phyloP scores from a whole-genome alignment of 2,888 invertebrate species.

The Polyommatus iphigenia region DNA sequence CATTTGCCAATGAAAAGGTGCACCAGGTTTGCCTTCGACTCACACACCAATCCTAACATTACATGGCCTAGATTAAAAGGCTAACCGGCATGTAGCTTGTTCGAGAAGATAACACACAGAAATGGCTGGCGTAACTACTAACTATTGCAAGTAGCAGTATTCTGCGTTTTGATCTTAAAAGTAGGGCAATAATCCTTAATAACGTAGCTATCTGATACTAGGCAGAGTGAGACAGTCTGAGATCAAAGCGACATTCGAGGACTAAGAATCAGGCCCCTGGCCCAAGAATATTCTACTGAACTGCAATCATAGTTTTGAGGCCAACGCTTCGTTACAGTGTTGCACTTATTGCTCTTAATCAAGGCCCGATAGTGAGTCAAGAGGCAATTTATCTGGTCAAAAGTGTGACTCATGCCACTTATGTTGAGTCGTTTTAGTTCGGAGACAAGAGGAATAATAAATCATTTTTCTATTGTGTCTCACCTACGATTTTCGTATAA shows the following conservation, averaged over 20 bases:
- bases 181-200: not conserved
- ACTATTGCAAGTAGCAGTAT: not conserved
- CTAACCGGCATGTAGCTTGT: not conserved
- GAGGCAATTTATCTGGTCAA: conserved; percentile 1
- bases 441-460: not conserved
- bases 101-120: not conserved
- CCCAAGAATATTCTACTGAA: not conserved
- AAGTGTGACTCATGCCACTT: not conserved
- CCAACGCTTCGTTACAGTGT: conserved; percentile 1
- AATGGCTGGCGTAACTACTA: not conserved
- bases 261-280: not conserved
- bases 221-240: no score
- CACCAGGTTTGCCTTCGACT: not conserved
- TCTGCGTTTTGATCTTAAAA: not conserved
- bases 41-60: not conserved
- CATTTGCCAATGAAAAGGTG: no score
- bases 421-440: not conserved
- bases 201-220: not conserved
- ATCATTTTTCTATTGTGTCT: conserved; percentile 4
- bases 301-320: not conserved
- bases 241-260: not conserved
- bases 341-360: conserved; percentile 16
- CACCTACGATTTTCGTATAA: not conserved
- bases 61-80: not conserved
- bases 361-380: conserved; percentile 7